A percentile compares a stretch with the other conserved stretches of the same genome.
phyloP scores from a whole-genome alignment of 2,888 invertebrate genomes.

The Epinotia demarniana region DNA sequence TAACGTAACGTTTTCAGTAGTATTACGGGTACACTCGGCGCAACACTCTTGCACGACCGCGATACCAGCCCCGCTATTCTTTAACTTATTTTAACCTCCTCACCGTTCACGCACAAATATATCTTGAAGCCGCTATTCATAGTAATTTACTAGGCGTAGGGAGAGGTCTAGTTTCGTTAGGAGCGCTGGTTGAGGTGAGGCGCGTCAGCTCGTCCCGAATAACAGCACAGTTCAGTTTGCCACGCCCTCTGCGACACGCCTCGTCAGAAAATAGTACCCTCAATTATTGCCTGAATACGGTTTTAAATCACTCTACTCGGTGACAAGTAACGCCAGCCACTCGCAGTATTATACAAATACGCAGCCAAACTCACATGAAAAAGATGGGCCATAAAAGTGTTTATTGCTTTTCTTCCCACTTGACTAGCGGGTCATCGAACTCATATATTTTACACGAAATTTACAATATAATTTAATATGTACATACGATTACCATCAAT shows the following conservation, averaged over 20 bases:
- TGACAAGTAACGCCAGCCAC: constrained; percentile 30
- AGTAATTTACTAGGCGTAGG: no score
- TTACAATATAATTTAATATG: constrained; percentile 77
- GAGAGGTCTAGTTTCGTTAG: no score
- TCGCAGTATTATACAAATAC: constrained; percentile 53
- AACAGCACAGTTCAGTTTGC: constrained; percentile 2
- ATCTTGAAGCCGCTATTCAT: no score
- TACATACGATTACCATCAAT: constrained; percentile 76
- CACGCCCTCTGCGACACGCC: constrained; percentile 26
- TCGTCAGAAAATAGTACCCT: constrained; percentile 22
- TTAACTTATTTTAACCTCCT: no score
- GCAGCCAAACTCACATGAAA: constrained; percentile 63
- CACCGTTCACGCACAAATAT: no score
- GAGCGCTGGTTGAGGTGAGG: no score
- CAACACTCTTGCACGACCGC: constrained; percentile 2
- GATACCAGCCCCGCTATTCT: constrained; percentile 1
- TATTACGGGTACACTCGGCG: neutral
- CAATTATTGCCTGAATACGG: constrained; percentile 28
- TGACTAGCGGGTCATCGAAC: constrained; percentile 68
- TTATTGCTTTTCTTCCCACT: constrained; percentile 80
- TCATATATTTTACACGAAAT: constrained; percentile 72
- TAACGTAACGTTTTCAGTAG: neutral
- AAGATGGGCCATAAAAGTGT: constrained; percentile 72
- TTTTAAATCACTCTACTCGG: constrained; percentile 33
- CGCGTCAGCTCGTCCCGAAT: no score